These are phyloP conservation scores for Masnerella sp. DNA, from an alignment of 2,888 invertebrate genomes.

Conservation along the genomic window DNA sequence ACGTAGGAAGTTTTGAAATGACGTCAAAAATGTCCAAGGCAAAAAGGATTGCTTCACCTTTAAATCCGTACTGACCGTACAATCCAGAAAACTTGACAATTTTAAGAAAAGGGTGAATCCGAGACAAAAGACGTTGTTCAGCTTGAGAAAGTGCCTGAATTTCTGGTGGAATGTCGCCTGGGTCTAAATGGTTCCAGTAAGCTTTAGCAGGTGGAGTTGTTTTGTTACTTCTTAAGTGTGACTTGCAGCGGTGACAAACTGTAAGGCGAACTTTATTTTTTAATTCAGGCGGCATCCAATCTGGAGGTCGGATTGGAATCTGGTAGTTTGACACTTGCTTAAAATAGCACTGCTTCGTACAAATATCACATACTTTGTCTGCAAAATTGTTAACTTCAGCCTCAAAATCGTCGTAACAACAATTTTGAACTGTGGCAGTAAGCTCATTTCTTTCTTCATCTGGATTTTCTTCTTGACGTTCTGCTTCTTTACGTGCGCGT, in stretches of 20 bases:
- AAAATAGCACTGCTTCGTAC: constrained; percentile 10
- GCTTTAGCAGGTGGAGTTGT: constrained; percentile 10
- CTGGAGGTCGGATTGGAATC: constrained; percentile 5
- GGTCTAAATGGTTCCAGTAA: constrained; percentile 26
- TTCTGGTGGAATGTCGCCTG: constrained; percentile 15
- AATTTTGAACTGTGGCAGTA: constrained; percentile 12
- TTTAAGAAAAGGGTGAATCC: constrained; percentile 19
- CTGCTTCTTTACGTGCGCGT: constrained; percentile 4
- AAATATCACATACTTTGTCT: constrained; percentile 25
- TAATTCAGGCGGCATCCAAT: constrained; percentile 9
- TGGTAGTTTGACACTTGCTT: constrained; percentile 16
- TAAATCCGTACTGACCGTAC: constrained; percentile 27
- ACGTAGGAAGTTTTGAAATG: constrained; percentile 3
- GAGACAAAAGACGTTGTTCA: constrained; percentile 16
- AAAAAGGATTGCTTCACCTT: constrained; percentile 27
- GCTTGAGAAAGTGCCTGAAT: constrained; percentile 8
- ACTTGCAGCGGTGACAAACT: constrained; percentile 23
- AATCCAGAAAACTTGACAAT: constrained; percentile 25
- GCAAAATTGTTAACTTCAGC: constrained; percentile 9
- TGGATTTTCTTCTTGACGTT: constrained; percentile 6
- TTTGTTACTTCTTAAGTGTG: constrained; percentile 20
- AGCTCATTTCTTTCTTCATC: constrained; percentile 12
- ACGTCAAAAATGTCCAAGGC: constrained; percentile 24
- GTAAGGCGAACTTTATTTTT: constrained; percentile 9
- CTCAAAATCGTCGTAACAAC: constrained; percentile 13